Evolutionary conservation across 2,113 vertebrate species (phyloP), one percentile per base, ranked within the genome.

Genomic region (Neotoma lepida): DNA sequence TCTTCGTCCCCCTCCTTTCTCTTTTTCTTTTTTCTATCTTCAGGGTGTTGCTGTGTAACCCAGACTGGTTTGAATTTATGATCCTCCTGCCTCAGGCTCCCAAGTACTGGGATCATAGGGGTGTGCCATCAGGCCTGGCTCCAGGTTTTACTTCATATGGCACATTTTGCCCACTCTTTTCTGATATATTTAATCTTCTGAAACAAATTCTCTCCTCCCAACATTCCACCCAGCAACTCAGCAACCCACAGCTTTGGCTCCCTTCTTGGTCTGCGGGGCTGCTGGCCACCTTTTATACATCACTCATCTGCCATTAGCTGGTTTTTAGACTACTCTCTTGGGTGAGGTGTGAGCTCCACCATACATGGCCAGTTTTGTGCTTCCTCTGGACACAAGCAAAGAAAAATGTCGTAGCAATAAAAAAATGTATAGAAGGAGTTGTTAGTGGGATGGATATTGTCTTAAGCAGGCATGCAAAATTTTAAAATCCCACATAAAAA

Each of bases 361-460:
- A 28, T 73, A 39, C 33, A 61, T 24, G 74, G n/a, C 68, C 20
- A 61, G 80, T 54, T 92, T 17, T 82, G 66, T 64, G 41, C 35
- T 95, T 86, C 68, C 44, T 89, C 10, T 64, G 12, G 54, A 77
- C 18, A 51, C 13, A 77, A 41, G 68, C 35, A 81, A 82, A 88
- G 64, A 86, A 92, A 87, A 51, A 71, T 91, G 78, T 70, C 78
- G 54, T 35, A 80, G 17, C 73, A 46, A 88, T 64, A 73, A 89
- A 93, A 81, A 64, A 91, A 92, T 90, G n/a, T 61, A 89, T 93
- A 81, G n/a, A 76, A 68, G 86, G 71, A 90, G 33, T 92, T 93
- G 92, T 63, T 90, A 95, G 68, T 89, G 39, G 13, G 91, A 90
- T 86, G 30, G 56, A 46, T 80, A 66, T 64, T 80, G 61, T 88